A percentile compares a stretch with the other conserved stretches of the same genome.
Evolutionary conservation across 2,888 invertebrate genomes (phyloP).

Genomic region (Pantelozetes paolii): DNA sequence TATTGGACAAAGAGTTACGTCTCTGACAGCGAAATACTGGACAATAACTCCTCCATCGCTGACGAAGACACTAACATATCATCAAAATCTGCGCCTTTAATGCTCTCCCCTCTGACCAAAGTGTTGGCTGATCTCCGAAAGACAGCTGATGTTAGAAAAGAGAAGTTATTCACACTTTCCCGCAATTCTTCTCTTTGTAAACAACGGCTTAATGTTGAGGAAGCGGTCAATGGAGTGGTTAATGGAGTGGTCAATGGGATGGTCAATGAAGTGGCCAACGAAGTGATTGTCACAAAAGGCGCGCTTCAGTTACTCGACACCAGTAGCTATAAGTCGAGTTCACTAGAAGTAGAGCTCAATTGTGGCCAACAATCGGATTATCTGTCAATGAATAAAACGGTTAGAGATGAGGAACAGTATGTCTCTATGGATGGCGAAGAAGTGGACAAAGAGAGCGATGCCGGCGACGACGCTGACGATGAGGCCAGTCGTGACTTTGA

Average conservation of each 20-base stretch:
- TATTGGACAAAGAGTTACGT: slow-evolving; percentile 10
- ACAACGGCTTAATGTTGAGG: slow-evolving; percentile 1
- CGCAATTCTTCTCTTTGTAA: slow-evolving; percentile 6
- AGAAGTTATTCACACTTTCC: slow-evolving; percentile 31
- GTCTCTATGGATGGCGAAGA: slow-evolving; percentile 43
- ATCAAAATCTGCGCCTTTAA: slow-evolving; percentile 14
- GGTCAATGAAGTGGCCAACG: slow-evolving; percentile 22
- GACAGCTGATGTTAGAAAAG: slow-evolving; percentile 46
- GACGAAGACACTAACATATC: slow-evolving; percentile 16
- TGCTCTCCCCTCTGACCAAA: slow-evolving; percentile 41
- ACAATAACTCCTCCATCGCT: slow-evolving; percentile 29
- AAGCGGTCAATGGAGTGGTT: slow-evolving; percentile 26
- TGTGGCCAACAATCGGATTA: slow-evolving; percentile 42
- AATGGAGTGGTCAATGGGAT: no score
- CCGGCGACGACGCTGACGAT: slow-evolving; percentile 62
- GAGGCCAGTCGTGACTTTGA: slow-evolving; percentile 73
- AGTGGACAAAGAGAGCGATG: slow-evolving; percentile 30
- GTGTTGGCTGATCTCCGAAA: slow-evolving; percentile 46
- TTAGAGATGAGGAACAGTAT: slow-evolving; percentile 44
- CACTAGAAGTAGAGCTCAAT: background rate
- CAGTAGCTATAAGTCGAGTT: background rate
- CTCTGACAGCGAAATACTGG: slow-evolving; percentile 30
- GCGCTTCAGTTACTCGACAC: slow-evolving; percentile 35
- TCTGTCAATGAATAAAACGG: slow-evolving; percentile 43
- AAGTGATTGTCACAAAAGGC: slow-evolving; percentile 40